Evolutionary conservation across 1,140 invertebrate genomes (phyloP).

Genomic region (Gryon sp.): DNA sequence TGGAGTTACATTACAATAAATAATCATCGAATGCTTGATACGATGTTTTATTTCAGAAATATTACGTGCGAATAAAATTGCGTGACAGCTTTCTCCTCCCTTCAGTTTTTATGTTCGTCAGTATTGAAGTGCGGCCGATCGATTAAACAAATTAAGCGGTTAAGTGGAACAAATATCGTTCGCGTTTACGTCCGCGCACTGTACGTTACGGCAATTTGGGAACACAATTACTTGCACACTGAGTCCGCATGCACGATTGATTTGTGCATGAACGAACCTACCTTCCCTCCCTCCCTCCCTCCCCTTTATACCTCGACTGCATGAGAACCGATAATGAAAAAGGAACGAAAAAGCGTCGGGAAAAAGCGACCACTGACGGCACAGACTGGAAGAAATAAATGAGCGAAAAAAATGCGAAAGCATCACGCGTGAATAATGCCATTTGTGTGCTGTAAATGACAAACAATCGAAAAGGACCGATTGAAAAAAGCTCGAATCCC

Average conservation of each 20-base stretch:
- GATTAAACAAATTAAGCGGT: conserved; percentile 69
- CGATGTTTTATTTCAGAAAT: too few species aligned
- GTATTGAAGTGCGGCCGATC: conserved; percentile 61
- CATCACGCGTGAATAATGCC: conserved; percentile 57
- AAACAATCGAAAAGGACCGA: conserved; percentile 36
- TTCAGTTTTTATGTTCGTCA: conserved; percentile 58
- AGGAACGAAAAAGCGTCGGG: conserved; percentile 25
- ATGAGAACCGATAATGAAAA: conserved; percentile 52
- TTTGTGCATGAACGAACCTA: conserved; percentile 41
- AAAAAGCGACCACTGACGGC: conserved; percentile 13
- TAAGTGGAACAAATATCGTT: conserved; percentile 66
- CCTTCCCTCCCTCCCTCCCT: too few species aligned
- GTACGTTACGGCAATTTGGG: conserved; percentile 65
- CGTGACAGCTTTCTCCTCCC: too few species aligned
- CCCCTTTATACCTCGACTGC: too few species aligned
- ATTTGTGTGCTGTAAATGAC: conserved; percentile 54
- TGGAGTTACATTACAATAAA: too few species aligned
- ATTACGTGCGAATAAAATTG: conserved; percentile 37
- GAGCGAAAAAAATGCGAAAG: conserved; percentile 44
- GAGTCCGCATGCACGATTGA: conserved; percentile 57
- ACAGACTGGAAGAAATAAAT: conserved; percentile 41
- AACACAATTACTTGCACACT: conserved; percentile 61
- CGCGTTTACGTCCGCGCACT: conserved; percentile 52
- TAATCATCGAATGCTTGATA: too few species aligned
- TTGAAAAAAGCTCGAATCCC: conserved; percentile 11